Base-by-base conservation (phyloP, 2,113 vertebrate genomes). In the Grammatotria lemairii region DNA sequence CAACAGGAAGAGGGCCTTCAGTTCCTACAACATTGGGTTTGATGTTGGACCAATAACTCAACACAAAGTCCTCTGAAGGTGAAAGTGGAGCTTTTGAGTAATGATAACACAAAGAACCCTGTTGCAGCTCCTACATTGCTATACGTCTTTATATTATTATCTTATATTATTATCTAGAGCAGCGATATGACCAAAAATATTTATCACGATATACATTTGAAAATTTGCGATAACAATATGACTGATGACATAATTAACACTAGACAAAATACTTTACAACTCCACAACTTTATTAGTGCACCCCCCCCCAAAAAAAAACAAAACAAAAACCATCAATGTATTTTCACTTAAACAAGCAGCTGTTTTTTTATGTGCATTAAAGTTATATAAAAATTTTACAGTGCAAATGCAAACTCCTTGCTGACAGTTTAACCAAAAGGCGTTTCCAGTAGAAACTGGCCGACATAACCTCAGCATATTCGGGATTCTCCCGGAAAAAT, bases 1-100 rank as follows among this genome's bases (percentile, higher is more conserved):
- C 21, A 82, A 85, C 92, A 94, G 94, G 93, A 95, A 92, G 90
- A 81, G 86, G 54, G 65, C 47, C 65, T 88, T 54, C 31, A 42
- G 82, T 85, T 93, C 78, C 70, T 88, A 55, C 51, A 93, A 91
- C 88, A 87, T 5, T 78, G 83, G 80, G 78, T 87, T 90, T 90
- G 79, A 92, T 90, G 89, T 86, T 65, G 17, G 78, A 81, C 81
- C 60, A 81, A 54, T 87, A 88, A 94, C 80, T 91, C 86, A 78
- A 88, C 81, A 82, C 68, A 68, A 90, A 68, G 80, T 70, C 31
- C 26, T 83, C 54, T 60, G 31, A 80, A 84, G 89, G 80, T 81
- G 45, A 88, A 81, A 88, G 53, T 2, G 19, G 28, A 38, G 60
- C 31, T 21, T 51, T 17, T 33, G 33, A 8, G 0, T 53, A 26